Evolutionary conservation across 2,797 vertebrate genomes (phyloP), one percentile per base, ranked within the genome.

Genomic region (Tokudaia tokunoshimensis): DNA sequence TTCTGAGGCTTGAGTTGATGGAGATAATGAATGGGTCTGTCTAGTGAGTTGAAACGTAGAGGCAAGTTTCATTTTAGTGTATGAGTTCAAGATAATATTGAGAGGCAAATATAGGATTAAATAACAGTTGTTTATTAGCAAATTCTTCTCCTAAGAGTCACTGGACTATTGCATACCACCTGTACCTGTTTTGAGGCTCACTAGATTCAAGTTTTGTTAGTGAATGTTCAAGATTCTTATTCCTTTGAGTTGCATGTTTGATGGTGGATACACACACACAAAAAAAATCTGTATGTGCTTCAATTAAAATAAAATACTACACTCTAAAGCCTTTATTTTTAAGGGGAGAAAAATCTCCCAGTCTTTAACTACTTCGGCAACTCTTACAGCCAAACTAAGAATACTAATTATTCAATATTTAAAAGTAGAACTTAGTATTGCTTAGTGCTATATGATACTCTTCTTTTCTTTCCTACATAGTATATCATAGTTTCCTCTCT

Each of bases 351-450:
- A 84, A 55, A 65, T 81, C 10, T 55, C 12, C 29, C 22, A 63
- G 44, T 72, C 8, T 74, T 82, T 13, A 94, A 24, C 10, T 97
- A 41, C 9, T 74, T 20, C 67, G 19, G n/a, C 50, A 92, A 70
- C 11, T 37, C 44, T 80, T 79, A 61, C 8, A 89, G 72, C 8
- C 67, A 24, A 76, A 22, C 50, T 81, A 61, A 1, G 11, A 67
- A 59, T 29, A 44, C 20, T 67, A 76, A 92, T 92, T 90, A 59
- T 5, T 95, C 11, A 91, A 14, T 90, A 88, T 75, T 70, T 75
- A 89, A 94, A 89, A 89, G 3, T 44, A 15, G 24, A 86, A 7
- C 63, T 96, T 92, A 92, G 86, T 95, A 67, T 63, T 34, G 52
- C 13, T 14, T 65, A 22, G 24, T 88, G 0, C 3, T 37, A 84